Conservation (phyloP, 1,140 invertebrate species). For the Sycophila sp. region DNA sequence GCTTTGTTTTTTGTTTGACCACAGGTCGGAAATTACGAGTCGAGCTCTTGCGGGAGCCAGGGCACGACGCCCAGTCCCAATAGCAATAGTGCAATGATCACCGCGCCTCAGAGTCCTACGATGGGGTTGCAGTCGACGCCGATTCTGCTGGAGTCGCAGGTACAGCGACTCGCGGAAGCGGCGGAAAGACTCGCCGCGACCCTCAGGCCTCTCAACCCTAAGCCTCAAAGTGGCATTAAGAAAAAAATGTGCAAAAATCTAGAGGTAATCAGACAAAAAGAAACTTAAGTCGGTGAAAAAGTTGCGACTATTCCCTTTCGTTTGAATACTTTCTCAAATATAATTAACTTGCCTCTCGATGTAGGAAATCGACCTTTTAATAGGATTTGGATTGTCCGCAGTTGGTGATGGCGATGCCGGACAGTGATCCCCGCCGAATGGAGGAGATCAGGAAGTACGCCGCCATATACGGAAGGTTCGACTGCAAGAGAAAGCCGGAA, state of each 20-base stretch:
- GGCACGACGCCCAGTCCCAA: constrained; percentile 60
- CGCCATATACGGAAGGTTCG: constrained; percentile 95
- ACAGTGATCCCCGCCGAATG: constrained; percentile 87
- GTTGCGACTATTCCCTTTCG: no score
- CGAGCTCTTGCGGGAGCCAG: constrained; percentile 58
- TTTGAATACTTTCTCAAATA: no score
- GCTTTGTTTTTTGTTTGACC: no score
- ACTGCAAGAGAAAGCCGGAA: constrained; percentile 94
- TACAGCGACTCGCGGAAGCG: constrained; percentile 82
- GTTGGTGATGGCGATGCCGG: constrained; percentile 88
- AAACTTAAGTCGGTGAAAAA: no score
- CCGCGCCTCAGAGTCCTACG: constrained; percentile 69
- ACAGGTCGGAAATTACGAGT: constrained; percentile 62
- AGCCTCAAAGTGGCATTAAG: constrained; percentile 90
- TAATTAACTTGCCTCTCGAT: no score
- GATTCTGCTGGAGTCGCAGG: constrained; percentile 83
- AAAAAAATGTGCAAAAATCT: constrained; percentile 93
- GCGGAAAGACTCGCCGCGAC: constrained; percentile 85
- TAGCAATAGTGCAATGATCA: constrained; percentile 62
- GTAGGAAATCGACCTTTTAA: no score
- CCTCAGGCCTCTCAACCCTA: constrained; percentile 86
- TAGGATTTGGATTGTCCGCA: constrained; percentile 56
- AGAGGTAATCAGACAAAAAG: no score
- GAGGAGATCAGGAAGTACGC: constrained; percentile 95
- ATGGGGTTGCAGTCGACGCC: constrained; percentile 72